Base-by-base conservation (phyloP, 92 coral and sea anemone genomes). In the Bergia sp. region DNA sequence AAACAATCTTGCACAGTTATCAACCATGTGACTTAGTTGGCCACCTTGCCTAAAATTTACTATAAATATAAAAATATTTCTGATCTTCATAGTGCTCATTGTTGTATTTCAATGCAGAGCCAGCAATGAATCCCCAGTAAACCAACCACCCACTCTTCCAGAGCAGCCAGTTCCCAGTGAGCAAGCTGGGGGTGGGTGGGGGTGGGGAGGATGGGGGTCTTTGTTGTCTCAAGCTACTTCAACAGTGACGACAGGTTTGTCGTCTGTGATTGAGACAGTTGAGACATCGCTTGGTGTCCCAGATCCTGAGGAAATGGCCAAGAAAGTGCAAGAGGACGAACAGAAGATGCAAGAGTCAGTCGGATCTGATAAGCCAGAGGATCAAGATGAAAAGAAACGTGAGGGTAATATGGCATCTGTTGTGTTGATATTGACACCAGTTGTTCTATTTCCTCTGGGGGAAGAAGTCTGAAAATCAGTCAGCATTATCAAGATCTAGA, bases 251-350 rank as follows among this genome's bases (percentile, higher is more conserved):
- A 94, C 98, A 86, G 98, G 99, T 1, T 89, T 97, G 49, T 91
- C 99, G 5, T 95, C 96, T 40, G 96, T 97, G 50, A 92, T 97
- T 86, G 99, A 95, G 91, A 92, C 94, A 67, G 99, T 97, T 13
- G 99, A 97, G 86, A 91, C 96, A 72, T 90, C 98, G 55, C 91
- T 97, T 37, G 99, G 99, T 38, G 95, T 97, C 87, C 99, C 98
- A 76, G 99, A 97, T 77, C 99, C 99, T 2, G 94, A 93, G 42
- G 98, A 95, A 90, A 86, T 97, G 84, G 96, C 95, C 18, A 89
- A 96, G 77, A 93, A 96, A 79, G 98, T 94, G 37, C 85, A 76
- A 57, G 97, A 92, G 42, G 99, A 97, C 61, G 98, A 95, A 75
- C 91, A 90, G 18, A 88, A 86, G 11, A 94, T 88, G 53, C 74